Percentiles rank a stretch among this genome's conserved stretches.
These are phyloP conservation scores for Dasysyrphus albostriatus DNA, from an alignment of 2,888 invertebrate species.

Conservation along the genomic window DNA sequence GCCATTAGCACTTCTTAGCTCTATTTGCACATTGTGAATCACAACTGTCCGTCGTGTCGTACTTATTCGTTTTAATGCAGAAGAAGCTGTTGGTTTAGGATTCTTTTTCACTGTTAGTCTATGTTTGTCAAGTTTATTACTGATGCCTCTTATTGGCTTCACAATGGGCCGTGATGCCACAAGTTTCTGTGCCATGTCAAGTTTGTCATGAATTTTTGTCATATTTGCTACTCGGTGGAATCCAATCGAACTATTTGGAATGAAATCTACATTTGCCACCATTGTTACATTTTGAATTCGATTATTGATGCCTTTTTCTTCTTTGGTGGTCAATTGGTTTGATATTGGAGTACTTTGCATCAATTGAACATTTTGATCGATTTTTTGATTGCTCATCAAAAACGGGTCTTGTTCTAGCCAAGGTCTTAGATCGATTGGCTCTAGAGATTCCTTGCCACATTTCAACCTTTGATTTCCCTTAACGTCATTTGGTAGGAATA, in stretches of 20 bases:
- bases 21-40: slow-evolving; percentile 82
- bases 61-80: slow-evolving; percentile 71
- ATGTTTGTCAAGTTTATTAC: slow-evolving; percentile 81
- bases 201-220: slow-evolving; percentile 86
- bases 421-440: slow-evolving; percentile 81
- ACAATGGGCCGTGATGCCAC: slow-evolving; percentile 81
- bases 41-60: slow-evolving; percentile 79
- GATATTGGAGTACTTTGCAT: slow-evolving; percentile 41
- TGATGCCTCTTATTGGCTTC: slow-evolving; percentile 78
- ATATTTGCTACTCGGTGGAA: slow-evolving; percentile 78
- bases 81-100: slow-evolving; percentile 41
- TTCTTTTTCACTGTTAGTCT: slow-evolving; percentile 76
- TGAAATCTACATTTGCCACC: slow-evolving; percentile 78
- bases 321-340: slow-evolving; percentile 75
- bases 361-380: slow-evolving; percentile 43
- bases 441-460: slow-evolving; percentile 80
- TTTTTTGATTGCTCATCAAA: slow-evolving; percentile 29
- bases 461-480: slow-evolving; percentile 80
- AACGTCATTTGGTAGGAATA: slow-evolving; percentile 82
- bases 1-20: slow-evolving; percentile 78
- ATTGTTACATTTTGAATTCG: slow-evolving; percentile 76
- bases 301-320: slow-evolving; percentile 80
- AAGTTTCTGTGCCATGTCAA: slow-evolving; percentile 85
- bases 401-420: slow-evolving; percentile 83
- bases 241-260: slow-evolving; percentile 78